Conservation (phyloP, 92 coral and sea anemone species). For the Epizoanthus scotinus region DNA sequence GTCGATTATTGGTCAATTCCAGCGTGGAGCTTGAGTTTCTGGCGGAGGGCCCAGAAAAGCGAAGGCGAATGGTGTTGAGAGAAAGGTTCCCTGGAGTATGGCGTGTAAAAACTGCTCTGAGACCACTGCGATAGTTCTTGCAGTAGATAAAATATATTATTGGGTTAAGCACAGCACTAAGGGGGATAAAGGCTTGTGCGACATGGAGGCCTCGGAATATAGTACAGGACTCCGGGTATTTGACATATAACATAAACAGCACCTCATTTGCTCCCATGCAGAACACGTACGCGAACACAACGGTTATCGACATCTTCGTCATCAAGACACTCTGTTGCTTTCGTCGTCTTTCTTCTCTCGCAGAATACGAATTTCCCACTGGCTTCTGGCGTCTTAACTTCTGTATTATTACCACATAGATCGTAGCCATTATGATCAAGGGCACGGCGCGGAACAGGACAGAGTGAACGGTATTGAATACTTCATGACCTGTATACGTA, state of each 20-base stretch:
- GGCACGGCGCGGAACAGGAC: constrained; percentile 17
- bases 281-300: constrained; percentile 17
- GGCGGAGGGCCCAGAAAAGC: constrained; percentile 1
- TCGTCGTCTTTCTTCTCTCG: constrained; percentile 21
- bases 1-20: neutral
- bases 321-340: constrained; percentile 19
- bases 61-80: constrained; percentile 9
- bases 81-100: neutral
- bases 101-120: constrained; percentile 32
- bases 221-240: constrained; percentile 2
- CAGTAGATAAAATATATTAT: constrained; percentile 29
- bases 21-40: neutral
- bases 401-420: constrained; percentile 23
- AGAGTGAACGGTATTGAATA: neutral
- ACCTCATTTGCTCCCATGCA: constrained; percentile 32
- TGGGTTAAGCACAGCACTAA: constrained; percentile 28
- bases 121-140: constrained; percentile 34
- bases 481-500: neutral
- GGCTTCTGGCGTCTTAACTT: constrained; percentile 24
- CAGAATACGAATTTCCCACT: constrained; percentile 28
- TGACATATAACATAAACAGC: neutral
- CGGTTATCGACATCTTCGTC: constrained; percentile 32
- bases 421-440: neutral
- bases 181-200: constrained; percentile 20
- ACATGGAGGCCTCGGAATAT: constrained; percentile 14